Evolutionary conservation across 53 echinoderm and acorn worm species (phyloP).

Genomic region (Paelopatides confundens): DNA sequence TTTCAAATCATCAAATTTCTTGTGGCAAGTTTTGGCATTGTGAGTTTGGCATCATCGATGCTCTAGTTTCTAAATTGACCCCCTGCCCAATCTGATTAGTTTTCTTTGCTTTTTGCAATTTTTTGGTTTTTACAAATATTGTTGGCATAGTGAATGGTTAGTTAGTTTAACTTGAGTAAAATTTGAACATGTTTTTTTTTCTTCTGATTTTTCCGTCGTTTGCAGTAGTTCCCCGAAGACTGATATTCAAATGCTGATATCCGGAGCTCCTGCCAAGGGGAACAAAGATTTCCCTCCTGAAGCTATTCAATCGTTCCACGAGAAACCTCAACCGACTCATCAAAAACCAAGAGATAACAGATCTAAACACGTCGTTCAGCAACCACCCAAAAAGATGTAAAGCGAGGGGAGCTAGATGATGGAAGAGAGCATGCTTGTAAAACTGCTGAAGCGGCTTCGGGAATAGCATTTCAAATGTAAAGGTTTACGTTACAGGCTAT

Average conservation of each 20-base stretch:
- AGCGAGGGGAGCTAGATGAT: neutral
- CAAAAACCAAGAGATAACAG: slow-evolving; percentile 69
- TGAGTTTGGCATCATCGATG: too few species aligned
- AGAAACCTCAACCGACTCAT: slow-evolving; percentile 83
- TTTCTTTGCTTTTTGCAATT: neutral
- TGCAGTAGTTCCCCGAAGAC: slow-evolving; percentile 69
- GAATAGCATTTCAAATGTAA: neutral
- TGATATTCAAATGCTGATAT: slow-evolving; percentile 72
- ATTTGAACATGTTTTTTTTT: neutral
- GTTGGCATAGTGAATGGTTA: neutral
- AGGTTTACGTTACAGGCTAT: neutral
- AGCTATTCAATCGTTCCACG: slow-evolving; percentile 83
- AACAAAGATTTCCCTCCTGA: slow-evolving; percentile 96
- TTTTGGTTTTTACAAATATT: too few species aligned
- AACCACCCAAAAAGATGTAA: slow-evolving; percentile 77
- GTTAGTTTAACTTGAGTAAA: neutral
- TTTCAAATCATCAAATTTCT: too few species aligned
- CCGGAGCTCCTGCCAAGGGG: slow-evolving; percentile 86
- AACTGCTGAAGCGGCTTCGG: neutral
- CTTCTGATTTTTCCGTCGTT: slow-evolving; percentile 9
- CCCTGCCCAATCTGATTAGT: too few species aligned
- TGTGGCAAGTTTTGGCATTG: too few species aligned
- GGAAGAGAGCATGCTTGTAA: neutral
- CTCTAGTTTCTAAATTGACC: too few species aligned
- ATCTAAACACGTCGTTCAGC: slow-evolving; percentile 70